Base-by-base conservation (phyloP, 2,888 invertebrate species). In the Resseliella maxima region DNA sequence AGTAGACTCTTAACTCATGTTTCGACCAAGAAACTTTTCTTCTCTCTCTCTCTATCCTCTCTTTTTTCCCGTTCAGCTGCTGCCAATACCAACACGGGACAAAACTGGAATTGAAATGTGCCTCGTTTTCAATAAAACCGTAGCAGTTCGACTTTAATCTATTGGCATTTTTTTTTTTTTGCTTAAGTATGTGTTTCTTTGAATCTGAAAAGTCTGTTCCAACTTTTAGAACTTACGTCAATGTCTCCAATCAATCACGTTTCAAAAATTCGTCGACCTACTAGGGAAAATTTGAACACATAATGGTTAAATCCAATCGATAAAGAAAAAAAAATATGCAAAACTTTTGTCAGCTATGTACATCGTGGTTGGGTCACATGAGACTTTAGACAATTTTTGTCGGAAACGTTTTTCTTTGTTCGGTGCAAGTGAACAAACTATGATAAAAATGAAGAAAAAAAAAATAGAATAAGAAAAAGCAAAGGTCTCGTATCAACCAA, bases 201-300 rank as follows among this genome's bases (percentile, higher is more conserved):
- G 12, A 8, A 3, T 72, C 31, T 1, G 72, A 72, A 72, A 72
- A 72, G 72, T 72, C 31, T 15, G 15, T 15, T 31, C 12, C 31
- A 27, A 72, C 31, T 72, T 59, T 72, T 50, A 72, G 35, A 72
- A 31, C 72, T 72, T 59, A 5, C 0, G 72, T 15, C 31, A 15
- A 72, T 72, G 72, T 72, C 15, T 27, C 72, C 72, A 72, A 72
- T 72, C 72, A 72, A 72, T 72, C 72, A 72, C 31, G 31, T 31
- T 35, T 72, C 72, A 72, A 12, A 59, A 72, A 31, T 31, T n/a
- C 31, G 31, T 72, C 31, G 72, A 72, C 72, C 72, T n/a, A 12
- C 15, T 21, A 21, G 15, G 15, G n/a, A n/a, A n/a, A n/a, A n/a
- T n/a, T n/a, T 18, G 18, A 50, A 18, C 50, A 50, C 5, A 50